phyloP scores from a whole-genome alignment of 2,113 vertebrate species.

The Oxyura jamaicensis region DNA sequence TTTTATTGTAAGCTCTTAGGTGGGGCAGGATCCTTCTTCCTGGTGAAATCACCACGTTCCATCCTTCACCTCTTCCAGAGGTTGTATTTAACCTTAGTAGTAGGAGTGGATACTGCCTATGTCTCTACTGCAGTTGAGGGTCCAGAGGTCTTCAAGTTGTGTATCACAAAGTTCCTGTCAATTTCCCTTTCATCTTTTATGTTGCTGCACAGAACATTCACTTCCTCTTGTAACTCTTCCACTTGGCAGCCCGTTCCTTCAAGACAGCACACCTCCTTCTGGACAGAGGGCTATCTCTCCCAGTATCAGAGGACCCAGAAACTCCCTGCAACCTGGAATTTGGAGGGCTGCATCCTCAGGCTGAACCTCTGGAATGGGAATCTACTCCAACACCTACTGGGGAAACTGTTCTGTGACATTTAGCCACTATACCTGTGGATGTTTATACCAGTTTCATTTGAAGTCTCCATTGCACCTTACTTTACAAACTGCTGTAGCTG shows the following conservation, averaged over 20 bases:
- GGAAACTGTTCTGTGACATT: neutral
- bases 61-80: neutral
- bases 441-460: neutral
- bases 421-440: neutral
- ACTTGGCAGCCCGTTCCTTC: neutral
- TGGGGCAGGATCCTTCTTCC: neutral
- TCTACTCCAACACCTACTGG: neutral
- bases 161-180: neutral
- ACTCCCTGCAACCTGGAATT: rapidly evolving
- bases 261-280: neutral
- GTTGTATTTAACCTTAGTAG: neutral
- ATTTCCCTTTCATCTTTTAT: neutral
- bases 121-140: rapidly evolving
- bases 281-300: neutral
- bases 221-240: neutral
- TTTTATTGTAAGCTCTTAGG: neutral
- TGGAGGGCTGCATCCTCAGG: neutral
- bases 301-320: neutral
- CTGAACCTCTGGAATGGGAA: neutral
- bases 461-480: neutral
- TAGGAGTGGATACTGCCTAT: neutral
- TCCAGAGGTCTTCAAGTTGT: neutral
- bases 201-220: neutral
- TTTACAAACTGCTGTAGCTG: neutral
- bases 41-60: neutral